These are phyloP conservation scores for Heliothis virescens DNA, from an alignment of 1,140 invertebrate genomes.

Conservation along the genomic window DNA sequence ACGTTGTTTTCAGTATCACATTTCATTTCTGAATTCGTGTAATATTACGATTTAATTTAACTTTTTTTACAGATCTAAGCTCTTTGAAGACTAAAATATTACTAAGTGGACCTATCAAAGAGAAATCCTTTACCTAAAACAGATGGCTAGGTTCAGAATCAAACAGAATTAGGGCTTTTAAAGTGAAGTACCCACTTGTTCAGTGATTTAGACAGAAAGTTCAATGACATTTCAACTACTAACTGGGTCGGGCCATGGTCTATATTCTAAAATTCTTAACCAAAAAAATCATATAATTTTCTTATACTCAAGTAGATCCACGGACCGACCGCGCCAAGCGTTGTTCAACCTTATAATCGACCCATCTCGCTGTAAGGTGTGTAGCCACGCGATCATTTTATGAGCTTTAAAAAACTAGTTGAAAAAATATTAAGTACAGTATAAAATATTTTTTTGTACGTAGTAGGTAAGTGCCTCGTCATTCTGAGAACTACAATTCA, in stretches of 20 bases:
- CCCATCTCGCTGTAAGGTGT: background rate
- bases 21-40: no score
- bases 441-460: no score
- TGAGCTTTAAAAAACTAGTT: no score
- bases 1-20: no score
- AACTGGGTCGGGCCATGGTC: background rate
- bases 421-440: no score
- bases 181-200: background rate
- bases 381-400: background rate
- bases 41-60: background rate
- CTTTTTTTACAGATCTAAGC: background rate
- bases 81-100: constrained; percentile 3
- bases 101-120: background rate
- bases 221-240: background rate
- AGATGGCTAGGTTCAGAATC: constrained; percentile 1
- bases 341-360: background rate
- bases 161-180: constrained; percentile 2
- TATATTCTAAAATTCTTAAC: no score
- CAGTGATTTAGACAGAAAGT: constrained; percentile 1
- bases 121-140: background rate
- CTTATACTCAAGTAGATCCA: no score
- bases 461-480: no score
- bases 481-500: no score
- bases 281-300: no score
- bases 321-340: no score